These are phyloP conservation scores for Fissipunctia ypsillon DNA, from an alignment of 2,888 invertebrate genomes.

Conservation along the genomic window DNA sequence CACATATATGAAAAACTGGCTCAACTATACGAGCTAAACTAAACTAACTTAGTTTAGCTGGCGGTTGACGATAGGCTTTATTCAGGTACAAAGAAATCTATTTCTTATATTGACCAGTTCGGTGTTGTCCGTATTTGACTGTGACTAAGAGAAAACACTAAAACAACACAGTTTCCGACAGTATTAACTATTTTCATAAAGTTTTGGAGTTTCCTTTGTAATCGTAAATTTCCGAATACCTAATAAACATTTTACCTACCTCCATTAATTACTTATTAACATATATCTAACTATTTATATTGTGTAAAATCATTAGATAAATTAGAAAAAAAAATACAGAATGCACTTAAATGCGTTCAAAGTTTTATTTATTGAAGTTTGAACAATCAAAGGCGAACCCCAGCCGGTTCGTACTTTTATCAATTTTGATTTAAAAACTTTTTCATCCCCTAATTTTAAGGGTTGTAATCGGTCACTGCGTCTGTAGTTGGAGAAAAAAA, in stretches of 20 bases:
- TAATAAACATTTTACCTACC: not conserved
- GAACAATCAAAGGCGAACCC: constrained; percentile 48
- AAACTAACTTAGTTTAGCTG: too few species aligned
- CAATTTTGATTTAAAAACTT: constrained; percentile 47
- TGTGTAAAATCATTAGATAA: constrained; percentile 26
- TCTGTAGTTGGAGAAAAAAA: not conserved
- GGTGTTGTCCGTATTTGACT: not conserved
- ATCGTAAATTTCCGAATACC: not conserved
- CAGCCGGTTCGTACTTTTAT: constrained; percentile 28
- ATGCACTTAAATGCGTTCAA: constrained; percentile 30
- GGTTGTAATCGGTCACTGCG: constrained; percentile 36
- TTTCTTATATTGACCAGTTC: not conserved
- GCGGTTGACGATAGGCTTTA: too few species aligned
- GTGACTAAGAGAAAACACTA: not conserved
- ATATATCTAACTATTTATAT: not conserved
- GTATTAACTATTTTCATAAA: not conserved
- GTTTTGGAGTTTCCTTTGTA: not conserved
- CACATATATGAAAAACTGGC: too few species aligned
- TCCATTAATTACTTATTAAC: not conserved
- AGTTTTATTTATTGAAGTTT: constrained; percentile 28
- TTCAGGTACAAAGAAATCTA: too few species aligned
- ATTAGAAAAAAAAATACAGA: constrained; percentile 8
- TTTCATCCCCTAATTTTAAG: constrained; percentile 34
- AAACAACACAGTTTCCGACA: not conserved
- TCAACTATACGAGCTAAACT: too few species aligned